Evolutionary conservation across 2,113 vertebrate genomes (phyloP).

Genomic region (Leiothrix lutea): DNA sequence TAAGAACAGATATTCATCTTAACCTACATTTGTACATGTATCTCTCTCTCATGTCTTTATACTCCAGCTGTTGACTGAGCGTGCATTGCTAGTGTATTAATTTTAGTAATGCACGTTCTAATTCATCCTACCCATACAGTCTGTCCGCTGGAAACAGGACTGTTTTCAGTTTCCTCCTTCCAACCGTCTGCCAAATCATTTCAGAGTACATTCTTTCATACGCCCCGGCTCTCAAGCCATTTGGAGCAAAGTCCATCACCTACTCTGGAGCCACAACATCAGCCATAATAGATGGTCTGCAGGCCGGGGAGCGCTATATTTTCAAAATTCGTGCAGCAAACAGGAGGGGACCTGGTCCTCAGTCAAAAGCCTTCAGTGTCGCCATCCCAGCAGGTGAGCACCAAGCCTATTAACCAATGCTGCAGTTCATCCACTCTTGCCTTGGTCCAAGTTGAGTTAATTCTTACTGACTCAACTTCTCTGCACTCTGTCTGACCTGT

Average conservation of each 20-base stretch:
- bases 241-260: slow-evolving; percentile 91
- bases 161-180: slow-evolving; percentile 77
- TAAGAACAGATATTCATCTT: neutral
- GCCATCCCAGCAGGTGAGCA: slow-evolving; percentile 88
- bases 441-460: neutral
- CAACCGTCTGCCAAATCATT: slow-evolving; percentile 81
- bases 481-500: neutral
- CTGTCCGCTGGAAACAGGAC: slow-evolving; percentile 72
- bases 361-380: slow-evolving; percentile 91
- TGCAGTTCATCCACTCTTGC: neutral
- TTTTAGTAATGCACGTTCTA: slow-evolving; percentile 73
- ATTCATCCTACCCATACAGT: slow-evolving; percentile 74
- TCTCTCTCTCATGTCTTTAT: slow-evolving; percentile 20
- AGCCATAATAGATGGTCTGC: slow-evolving; percentile 88
- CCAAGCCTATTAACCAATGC: neutral
- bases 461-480: neutral
- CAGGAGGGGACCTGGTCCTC: slow-evolving; percentile 91
- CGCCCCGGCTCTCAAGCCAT: slow-evolving; percentile 95
- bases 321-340: slow-evolving; percentile 96
- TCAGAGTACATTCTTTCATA: slow-evolving; percentile 98
- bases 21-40: neutral
- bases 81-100: slow-evolving; percentile 63
- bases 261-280: slow-evolving; percentile 85
- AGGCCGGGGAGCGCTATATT: slow-evolving; percentile 93
- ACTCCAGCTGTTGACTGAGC: slow-evolving; percentile 48